phyloP scores from a whole-genome alignment of 2,888 invertebrate genomes.

The Balanococcus diminutus region DNA sequence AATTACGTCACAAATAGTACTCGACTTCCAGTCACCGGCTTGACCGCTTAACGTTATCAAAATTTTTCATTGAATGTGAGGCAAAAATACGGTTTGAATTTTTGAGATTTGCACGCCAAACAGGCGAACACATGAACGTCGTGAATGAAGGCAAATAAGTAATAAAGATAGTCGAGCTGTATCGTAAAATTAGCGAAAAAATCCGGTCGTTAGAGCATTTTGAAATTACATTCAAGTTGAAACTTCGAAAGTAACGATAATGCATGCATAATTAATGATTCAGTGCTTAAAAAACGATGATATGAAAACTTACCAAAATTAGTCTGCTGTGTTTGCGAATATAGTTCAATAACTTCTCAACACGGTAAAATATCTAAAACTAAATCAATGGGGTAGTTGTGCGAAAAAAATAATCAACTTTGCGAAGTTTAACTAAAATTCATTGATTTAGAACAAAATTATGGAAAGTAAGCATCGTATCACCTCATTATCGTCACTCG shows the following conservation, averaged over 20 bases:
- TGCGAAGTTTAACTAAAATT: not conserved
- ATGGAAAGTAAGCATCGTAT: slow-evolving; percentile 17
- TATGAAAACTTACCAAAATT: slow-evolving; percentile 2
- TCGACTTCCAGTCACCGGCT: not conserved
- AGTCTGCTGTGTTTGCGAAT: not conserved
- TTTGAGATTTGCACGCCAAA: not conserved
- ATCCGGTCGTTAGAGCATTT: not conserved
- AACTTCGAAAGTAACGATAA: not conserved
- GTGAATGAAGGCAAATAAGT: not conserved
- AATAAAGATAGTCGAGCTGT: not conserved
- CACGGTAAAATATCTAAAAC: not conserved
- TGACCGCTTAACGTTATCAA: not conserved
- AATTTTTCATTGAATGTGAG: not conserved
- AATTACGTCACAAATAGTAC: not conserved
- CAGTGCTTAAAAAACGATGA: slow-evolving; percentile 10
- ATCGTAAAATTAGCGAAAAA: not conserved
- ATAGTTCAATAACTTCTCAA: not conserved
- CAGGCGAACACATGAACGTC: not conserved
- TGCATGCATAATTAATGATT: slow-evolving; percentile 6
- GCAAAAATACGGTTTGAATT: not conserved
- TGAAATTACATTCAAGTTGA: not conserved
- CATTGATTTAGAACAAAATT: slow-evolving; percentile 24
- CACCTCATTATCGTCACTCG: slow-evolving; percentile 36
- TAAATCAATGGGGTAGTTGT: not conserved
- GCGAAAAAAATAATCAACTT: slow-evolving; percentile 10